phyloP scores from a whole-genome alignment of 2,113 vertebrate genomes.

The Festucalex cinctus region DNA sequence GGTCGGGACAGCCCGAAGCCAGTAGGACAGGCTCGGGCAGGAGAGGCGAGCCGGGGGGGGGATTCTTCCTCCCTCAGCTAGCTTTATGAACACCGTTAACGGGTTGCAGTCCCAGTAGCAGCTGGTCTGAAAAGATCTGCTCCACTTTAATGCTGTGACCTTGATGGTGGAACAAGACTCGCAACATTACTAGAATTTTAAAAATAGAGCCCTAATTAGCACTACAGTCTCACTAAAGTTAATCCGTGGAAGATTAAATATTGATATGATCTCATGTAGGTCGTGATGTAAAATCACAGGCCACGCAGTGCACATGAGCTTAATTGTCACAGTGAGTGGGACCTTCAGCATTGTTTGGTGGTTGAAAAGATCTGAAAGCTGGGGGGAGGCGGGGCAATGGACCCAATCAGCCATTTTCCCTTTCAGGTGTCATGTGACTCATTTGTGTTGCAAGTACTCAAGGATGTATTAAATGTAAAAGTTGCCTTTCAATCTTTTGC shows the following conservation, averaged over 20 bases:
- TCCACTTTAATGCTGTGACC: conserved; percentile 30
- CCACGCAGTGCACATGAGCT: too few species aligned
- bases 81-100: not conserved
- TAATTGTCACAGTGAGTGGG: too few species aligned
- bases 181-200: not conserved
- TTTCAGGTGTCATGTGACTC: too few species aligned
- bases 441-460: too few species aligned
- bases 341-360: too few species aligned
- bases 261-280: not conserved
- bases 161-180: conserved; percentile 1
- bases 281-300: not conserved
- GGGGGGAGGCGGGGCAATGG: too few species aligned
- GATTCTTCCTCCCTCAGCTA: not conserved
- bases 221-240: not conserved
- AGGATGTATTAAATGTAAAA: too few species aligned
- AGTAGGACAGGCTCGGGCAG: conserved; percentile 41
- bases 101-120: not conserved
- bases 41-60: conserved; percentile 4
- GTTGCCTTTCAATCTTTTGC: too few species aligned
- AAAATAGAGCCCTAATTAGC: conserved; percentile 15
- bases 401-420: too few species aligned
- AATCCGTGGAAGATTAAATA: not conserved
- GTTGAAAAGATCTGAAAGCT: too few species aligned
- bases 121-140: conserved; percentile 15
- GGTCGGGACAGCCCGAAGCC: conserved; percentile 20